Percentiles rank a stretch among this genome's conserved stretches.
Evolutionary conservation across 1,140 invertebrate species (phyloP).

Genomic region (Drosophila ohnishii): DNA sequence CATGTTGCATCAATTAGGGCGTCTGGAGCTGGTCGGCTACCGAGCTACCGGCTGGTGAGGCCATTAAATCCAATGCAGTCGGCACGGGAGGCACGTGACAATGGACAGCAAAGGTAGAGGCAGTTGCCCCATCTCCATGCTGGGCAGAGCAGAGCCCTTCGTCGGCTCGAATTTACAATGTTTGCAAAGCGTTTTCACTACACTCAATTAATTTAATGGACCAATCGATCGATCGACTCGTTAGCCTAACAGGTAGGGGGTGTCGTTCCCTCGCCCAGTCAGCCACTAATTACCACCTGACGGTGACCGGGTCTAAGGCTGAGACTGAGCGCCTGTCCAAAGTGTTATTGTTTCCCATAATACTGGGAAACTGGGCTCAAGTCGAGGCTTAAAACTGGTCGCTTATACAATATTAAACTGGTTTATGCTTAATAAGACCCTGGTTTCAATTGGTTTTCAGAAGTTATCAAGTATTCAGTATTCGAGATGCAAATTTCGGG

Average conservation of each 20-base stretch:
- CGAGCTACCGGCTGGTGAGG: conserved; percentile 26
- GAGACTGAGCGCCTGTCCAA: conserved; percentile 1
- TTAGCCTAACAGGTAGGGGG: conserved; percentile 42
- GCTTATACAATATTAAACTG: conserved; percentile 12
- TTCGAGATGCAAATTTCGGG: conserved; percentile 55
- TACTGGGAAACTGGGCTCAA: conserved; percentile 11
- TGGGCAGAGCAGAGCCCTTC: background rate
- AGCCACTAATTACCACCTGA: conserved; percentile 51
- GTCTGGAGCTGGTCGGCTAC: conserved; percentile 51
- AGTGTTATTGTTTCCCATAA: conserved; percentile 14
- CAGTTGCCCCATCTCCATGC: background rate
- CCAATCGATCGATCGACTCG: conserved; percentile 69
- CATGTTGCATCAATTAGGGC: conserved; percentile 74
- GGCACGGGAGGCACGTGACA: conserved; percentile 63
- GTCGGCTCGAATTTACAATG: conserved; percentile 28
- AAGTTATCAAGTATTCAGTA: conserved; percentile 29
- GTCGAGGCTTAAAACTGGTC: conserved; percentile 9
- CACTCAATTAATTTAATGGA: conserved; percentile 81
- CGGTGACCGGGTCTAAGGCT: background rate
- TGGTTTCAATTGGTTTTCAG: conserved; percentile 36
- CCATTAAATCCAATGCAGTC: conserved; percentile 66
- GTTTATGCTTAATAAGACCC: conserved; percentile 23
- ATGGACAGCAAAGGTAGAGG: conserved; percentile 22
- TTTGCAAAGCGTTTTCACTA: conserved; percentile 66
- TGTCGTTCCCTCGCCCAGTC: conserved; percentile 11